phyloP scores from a whole-genome alignment of 2,888 invertebrate genomes.

The Artemia sp. region DNA sequence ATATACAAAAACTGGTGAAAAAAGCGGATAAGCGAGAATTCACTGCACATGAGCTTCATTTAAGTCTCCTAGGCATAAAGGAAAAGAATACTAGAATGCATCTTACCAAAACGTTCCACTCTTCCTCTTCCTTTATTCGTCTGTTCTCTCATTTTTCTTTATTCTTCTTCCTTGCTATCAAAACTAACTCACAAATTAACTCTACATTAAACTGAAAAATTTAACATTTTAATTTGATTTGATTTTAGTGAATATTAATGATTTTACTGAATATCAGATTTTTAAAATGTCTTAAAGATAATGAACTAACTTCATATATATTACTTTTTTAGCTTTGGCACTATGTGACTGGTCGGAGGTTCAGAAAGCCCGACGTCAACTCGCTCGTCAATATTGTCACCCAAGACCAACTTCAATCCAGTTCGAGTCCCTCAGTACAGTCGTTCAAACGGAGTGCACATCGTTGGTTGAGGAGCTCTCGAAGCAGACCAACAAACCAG shows the following conservation, averaged over 20 bases:
- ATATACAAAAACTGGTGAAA: too few species aligned
- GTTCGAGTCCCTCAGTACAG: conserved; percentile 51
- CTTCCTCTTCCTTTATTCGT: too few species aligned
- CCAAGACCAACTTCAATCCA: conserved; percentile 55
- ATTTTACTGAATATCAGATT: too few species aligned
- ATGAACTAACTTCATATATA: not conserved
- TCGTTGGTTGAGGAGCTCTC: conserved; percentile 23
- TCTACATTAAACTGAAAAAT: not conserved
- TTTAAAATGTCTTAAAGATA: not conserved
- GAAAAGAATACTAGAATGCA: too few species aligned
- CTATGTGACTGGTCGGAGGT: conserved; percentile 73
- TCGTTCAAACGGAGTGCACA: conserved; percentile 40
- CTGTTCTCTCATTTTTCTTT: too few species aligned
- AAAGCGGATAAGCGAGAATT: too few species aligned
- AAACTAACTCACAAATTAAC: too few species aligned
- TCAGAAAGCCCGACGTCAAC: conserved; percentile 55
- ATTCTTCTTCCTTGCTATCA: too few species aligned
- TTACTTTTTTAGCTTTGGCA: conserved; percentile 47
- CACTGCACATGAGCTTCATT: too few species aligned
- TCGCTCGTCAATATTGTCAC: conserved; percentile 61
- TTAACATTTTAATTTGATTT: conserved; percentile 28
- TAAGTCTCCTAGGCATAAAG: too few species aligned
- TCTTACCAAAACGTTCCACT: too few species aligned
- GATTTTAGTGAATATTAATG: conserved; percentile 30
- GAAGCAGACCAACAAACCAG: conserved; percentile 16